Evolutionary conservation across 1,140 invertebrate genomes (phyloP), one percentile per base, ranked within the genome.

Genomic region (Formica selysi): DNA sequence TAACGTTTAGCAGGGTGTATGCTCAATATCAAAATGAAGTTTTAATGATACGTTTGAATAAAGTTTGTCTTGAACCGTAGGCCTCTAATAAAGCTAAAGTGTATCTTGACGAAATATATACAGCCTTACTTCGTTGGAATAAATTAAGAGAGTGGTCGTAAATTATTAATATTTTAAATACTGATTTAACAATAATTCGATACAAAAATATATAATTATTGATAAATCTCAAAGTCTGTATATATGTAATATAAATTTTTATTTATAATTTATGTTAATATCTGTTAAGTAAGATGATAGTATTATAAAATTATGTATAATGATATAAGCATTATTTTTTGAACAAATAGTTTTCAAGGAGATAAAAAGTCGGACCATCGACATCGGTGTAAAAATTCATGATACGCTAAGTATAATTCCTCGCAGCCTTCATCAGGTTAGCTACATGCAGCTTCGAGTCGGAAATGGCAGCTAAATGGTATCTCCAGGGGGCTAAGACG

Each of bases 391-490:
- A 51, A 59, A 57, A 71, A 38, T 59, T 41, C 26, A 54, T 36
- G 38, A 22, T 57, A 19, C 26, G 68, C 80, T 48, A 19, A 83
- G 36, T 76, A 62, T 76, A 83, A 76, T 83, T 76, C 26, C 26
- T 61, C 41, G 36, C 54, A 61, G 29, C 41, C 76, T 76, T 44
- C 80, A 26, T 76, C 80, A 26, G 76, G 44, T 44, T 16, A 44
- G 78, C 26, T 71, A 81, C 79, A 73, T 36, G 79, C 79, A 73
- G 79, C 67, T 73, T 44, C 67, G 38, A 36, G 79, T 26, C 54
- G 73, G 81, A 85, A 67, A 26, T 48, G 41, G 41, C 57, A 74
- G 68, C 68, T 85, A 78, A 76, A 87, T 59, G 36, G n/a, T 65
- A 61, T 71, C 57, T 26, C 41, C 19, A n/a, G 32, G 19, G 10